phyloP scores from a whole-genome alignment of 2,113 vertebrate species.

The Cephalopholis sonnerati region DNA sequence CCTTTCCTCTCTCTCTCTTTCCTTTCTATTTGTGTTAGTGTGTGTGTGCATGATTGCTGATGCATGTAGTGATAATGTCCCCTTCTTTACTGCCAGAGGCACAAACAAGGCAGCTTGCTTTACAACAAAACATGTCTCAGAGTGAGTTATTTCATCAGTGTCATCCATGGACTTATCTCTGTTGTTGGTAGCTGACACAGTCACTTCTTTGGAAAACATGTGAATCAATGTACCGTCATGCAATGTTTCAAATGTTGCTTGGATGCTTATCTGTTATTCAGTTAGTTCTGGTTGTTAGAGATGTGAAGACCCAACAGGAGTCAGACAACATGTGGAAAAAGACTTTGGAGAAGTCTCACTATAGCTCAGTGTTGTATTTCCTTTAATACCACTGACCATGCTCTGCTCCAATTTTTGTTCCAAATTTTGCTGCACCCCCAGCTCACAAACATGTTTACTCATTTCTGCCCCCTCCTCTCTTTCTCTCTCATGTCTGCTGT shows the following conservation, averaged over 20 bases:
- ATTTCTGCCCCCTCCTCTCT: not conserved
- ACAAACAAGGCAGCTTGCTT: conserved; percentile 12
- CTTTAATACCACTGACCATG: not conserved
- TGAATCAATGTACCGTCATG: not conserved
- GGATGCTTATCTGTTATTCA: not conserved
- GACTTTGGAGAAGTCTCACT: not conserved
- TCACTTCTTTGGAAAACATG: not conserved
- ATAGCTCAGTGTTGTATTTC: conserved; percentile 9
- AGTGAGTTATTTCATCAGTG: not conserved
- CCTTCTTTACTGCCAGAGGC: conserved; percentile 9
- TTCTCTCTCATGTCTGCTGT: conserved; percentile 15
- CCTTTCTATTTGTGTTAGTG: not conserved
- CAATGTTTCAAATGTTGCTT: not conserved
- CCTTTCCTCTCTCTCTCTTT: not conserved
- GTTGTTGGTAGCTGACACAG: no score
- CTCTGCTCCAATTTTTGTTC: not conserved
- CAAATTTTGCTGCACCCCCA: conserved; percentile 3
- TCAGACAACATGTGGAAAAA: not conserved
- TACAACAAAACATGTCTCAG: not conserved
- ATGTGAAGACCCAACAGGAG: not conserved
- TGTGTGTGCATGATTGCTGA: not conserved
- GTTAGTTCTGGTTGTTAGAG: not conserved
- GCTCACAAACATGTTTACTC: conserved; percentile 73
- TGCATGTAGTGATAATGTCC: conserved; percentile 12
- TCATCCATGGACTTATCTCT: not conserved